Percentiles rank a stretch among this genome's conserved stretches.
phyloP scores from a whole-genome alignment of 2,888 invertebrate species.

The Conus canariensis region DNA sequence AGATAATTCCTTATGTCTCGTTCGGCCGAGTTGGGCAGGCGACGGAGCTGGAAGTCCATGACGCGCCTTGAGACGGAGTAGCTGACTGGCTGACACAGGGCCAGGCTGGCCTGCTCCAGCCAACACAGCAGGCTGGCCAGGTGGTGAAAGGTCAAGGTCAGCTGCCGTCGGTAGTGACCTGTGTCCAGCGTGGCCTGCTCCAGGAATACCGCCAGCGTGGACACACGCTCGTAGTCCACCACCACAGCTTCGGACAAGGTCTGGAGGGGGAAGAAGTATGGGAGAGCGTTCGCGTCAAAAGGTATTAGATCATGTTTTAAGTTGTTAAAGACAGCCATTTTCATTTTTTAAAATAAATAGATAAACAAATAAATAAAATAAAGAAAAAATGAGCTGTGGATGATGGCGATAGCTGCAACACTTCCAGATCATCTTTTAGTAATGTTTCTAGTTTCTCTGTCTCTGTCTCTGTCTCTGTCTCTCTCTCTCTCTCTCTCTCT shows the following conservation, averaged over 20 bases:
- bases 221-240: conserved; percentile 22
- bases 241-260: not conserved
- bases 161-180: not conserved
- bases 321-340: not conserved
- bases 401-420: too few species aligned
- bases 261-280: not conserved
- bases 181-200: conserved; percentile 25
- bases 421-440: too few species aligned
- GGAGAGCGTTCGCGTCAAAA: too few species aligned
- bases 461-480: too few species aligned
- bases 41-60: not conserved
- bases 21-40: not conserved
- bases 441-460: too few species aligned
- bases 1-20: conserved; percentile 27
- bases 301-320: too few species aligned
- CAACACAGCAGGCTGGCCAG: conserved; percentile 24
- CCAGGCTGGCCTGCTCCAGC: conserved; percentile 33
- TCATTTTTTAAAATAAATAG: too few species aligned
- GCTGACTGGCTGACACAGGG: conserved; percentile 26
- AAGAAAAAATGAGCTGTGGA: too few species aligned
- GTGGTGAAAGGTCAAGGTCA: not conserved
- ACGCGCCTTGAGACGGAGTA: conserved; percentile 4
- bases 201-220: conserved; percentile 19
- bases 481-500: too few species aligned
- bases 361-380: too few species aligned